Evolutionary conservation across 2,797 vertebrate species (phyloP).

Genomic region (Nothura maculosa): DNA sequence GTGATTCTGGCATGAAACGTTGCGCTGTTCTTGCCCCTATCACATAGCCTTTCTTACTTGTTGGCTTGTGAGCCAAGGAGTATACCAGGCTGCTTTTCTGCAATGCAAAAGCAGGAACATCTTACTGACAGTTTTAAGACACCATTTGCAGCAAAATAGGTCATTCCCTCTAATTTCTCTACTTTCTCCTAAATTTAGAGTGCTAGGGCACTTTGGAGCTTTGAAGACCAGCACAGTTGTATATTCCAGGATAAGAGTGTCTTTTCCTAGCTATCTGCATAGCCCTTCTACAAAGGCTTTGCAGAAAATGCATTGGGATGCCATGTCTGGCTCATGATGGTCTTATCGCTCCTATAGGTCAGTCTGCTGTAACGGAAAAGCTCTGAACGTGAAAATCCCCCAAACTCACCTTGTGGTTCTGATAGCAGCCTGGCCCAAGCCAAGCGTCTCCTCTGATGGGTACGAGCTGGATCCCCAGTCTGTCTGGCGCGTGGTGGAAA

Average conservation of each 20-base stretch:
- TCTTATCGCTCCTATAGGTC: rapidly evolving
- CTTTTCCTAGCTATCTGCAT: not conserved
- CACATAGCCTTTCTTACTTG: conserved; percentile 85
- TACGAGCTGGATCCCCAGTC: conserved; percentile 76
- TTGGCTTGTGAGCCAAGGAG: conserved; percentile 75
- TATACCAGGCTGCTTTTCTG: conserved; percentile 79
- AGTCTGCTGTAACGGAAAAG: not conserved
- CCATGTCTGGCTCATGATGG: rapidly evolving
- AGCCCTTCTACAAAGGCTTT: not conserved
- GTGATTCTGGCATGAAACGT: conserved; percentile 74
- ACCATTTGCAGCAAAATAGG: rapidly evolving
- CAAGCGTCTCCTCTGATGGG: conserved; percentile 12
- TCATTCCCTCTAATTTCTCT: not conserved
- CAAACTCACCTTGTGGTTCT: conserved; percentile 80
- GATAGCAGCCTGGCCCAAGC: conserved; percentile 84
- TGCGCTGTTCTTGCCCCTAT: conserved; percentile 84
- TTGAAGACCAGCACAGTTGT: rapidly evolving
- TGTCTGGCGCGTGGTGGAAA: conserved; percentile 49
- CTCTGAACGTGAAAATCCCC: rapidly evolving
- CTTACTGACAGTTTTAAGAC: not conserved
- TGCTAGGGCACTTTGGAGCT: not conserved
- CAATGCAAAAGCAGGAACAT: not conserved
- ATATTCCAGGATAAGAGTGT: not conserved
- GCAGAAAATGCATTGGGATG: not conserved
- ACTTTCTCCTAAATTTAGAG: not conserved